These are phyloP conservation scores for Cheilosia pagana DNA, from an alignment of 2,888 invertebrate genomes.

Conservation along the genomic window DNA sequence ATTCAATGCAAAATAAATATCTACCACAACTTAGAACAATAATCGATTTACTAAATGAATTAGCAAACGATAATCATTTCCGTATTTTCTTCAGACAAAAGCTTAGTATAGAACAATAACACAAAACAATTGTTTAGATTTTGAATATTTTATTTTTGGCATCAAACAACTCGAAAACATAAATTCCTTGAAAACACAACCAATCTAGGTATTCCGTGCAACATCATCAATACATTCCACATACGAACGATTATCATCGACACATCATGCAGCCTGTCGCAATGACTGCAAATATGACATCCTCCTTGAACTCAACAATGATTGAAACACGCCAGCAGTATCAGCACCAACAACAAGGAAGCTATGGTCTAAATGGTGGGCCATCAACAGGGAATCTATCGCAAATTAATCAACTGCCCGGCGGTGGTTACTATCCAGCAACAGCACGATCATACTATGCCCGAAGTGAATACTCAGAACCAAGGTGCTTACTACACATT, in stretches of 20 bases:
- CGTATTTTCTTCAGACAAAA: constrained; percentile 15
- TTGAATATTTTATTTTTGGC: constrained; percentile 12
- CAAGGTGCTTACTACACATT: constrained; percentile 79
- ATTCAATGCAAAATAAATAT: constrained; percentile 17
- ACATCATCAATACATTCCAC: constrained; percentile 82
- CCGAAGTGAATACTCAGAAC: constrained; percentile 80
- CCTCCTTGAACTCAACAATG: constrained; percentile 63
- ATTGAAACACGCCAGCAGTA: constrained; percentile 76
- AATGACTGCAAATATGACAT: constrained; percentile 43
- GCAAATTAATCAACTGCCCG: constrained; percentile 76
- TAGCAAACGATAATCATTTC: constrained; percentile 4
- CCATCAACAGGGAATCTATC: constrained; percentile 78
- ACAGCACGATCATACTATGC: constrained; percentile 79
- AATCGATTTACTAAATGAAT: constrained; percentile 4
- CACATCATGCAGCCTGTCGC: constrained; percentile 77
- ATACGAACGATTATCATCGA: constrained; percentile 82
- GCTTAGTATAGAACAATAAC: constrained; percentile 22
- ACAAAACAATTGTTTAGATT: constrained; percentile 1
- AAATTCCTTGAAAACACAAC: constrained; percentile 66
- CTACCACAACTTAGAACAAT: background rate
- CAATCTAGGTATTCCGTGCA: constrained; percentile 81
- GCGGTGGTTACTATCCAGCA: constrained; percentile 73
- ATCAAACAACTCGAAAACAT: constrained; percentile 38
- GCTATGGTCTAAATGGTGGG: constrained; percentile 71
- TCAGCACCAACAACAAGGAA: constrained; percentile 75